Percentiles rank a stretch among this genome's conserved stretches.
Conservation (phyloP, 1,140 invertebrate genomes). For the Papilio polyxenes region DNA sequence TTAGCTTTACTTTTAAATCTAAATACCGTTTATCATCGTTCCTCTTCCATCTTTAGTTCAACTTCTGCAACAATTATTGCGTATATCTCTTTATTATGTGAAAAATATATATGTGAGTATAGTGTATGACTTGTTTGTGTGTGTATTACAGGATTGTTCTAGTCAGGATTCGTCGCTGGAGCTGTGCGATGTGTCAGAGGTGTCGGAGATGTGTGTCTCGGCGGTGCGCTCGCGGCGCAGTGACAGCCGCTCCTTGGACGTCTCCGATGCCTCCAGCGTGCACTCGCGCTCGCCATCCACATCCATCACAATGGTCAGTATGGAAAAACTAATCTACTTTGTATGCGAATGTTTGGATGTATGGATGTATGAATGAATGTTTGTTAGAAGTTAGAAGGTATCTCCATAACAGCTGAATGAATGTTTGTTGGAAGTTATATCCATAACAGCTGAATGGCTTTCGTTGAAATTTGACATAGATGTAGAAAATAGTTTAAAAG, state of each 20-base stretch:
- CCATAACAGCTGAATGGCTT: too few species aligned
- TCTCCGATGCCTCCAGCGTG: conserved; percentile 71
- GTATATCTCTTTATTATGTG: not conserved
- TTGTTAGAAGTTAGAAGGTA: too few species aligned
- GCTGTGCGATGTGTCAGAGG: conserved; percentile 72
- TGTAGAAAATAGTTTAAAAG: too few species aligned
- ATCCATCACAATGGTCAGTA: conserved; percentile 71
- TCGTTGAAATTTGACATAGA: too few species aligned
- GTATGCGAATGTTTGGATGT: too few species aligned
- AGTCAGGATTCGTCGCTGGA: conserved; percentile 80
- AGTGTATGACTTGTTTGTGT: not conserved
- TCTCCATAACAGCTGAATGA: too few species aligned
- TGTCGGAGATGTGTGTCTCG: conserved; percentile 62
- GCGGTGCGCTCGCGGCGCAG: conserved; percentile 60
- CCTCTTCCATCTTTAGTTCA: not conserved
- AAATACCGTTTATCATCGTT: not conserved
- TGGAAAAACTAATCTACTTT: not conserved
- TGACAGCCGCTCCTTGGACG: conserved; percentile 74
- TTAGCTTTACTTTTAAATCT: not conserved
- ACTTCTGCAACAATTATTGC: not conserved
- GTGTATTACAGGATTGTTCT: conserved; percentile 78
- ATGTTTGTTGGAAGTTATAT: too few species aligned
- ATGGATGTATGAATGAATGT: too few species aligned
- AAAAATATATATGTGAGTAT: not conserved
- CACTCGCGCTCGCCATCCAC: conserved; percentile 74